Base-by-base conservation (phyloP, 2,797 vertebrate species). In the Nannoperca australis region DNA sequence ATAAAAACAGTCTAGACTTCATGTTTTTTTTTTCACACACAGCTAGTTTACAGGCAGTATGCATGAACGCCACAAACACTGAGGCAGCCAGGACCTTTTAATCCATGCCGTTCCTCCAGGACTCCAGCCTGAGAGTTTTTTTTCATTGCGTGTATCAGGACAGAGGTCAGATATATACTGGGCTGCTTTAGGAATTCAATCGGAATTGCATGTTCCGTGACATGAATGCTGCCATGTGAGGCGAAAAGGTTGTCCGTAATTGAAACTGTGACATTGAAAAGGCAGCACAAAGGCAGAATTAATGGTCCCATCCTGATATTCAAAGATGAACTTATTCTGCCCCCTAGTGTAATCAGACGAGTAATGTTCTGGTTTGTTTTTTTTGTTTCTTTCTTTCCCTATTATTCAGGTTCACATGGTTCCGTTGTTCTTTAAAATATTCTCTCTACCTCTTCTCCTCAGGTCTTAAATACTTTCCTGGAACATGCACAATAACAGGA, bases 191-290 rank as follows among this genome's bases (percentile, higher is more conserved):
- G 76, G 74, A 89, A 83, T 89, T 81, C 87, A 61, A 80, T 77
- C n/a, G 14, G 70, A 88, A 74, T 85, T 78, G 58, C 84, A 53
- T 60, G 81, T 60, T 81, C 73, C 78, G 78, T 89, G 90, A 79
- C 85, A 79, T 7, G 86, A 89, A 88, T 82, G 84, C 70, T 58
- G 83, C 83, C 69, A 67, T 8, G 56, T 20, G 44, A 80, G 73
- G 78, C 49, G 9, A 86, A 92, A 92, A 93, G 92, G 87, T 93
- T 82, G 72, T 8, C 73, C 2, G 45, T 92, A 88, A 93, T 91
- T 92, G 88, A 92, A 89, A 84, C n/a, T 62, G 56, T 90, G 91
- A 89, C 86, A 87, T 84, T 88, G 86, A 70, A 84, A 76, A 84
- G 54, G 74, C 76, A 34, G 62, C n/a, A 80, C 60, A 30, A 76